Percentiles rank a stretch among this genome's conserved stretches.
Conservation (phyloP, 2,797 vertebrate species). For the Neoniphon sammara region DNA sequence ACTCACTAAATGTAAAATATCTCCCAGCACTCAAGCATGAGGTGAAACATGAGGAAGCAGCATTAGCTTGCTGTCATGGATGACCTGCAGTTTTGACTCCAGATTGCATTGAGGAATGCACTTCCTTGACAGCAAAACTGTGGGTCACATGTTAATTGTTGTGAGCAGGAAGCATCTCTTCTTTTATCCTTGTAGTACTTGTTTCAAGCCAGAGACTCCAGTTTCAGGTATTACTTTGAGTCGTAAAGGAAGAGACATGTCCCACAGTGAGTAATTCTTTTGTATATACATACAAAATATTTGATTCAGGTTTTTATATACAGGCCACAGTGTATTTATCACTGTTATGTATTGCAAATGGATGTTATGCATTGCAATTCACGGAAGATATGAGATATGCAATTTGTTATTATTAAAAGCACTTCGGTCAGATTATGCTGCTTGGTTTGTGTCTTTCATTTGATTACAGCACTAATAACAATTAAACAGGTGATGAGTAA, state of each 20-base stretch:
- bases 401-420: too few species aligned
- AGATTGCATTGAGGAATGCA: slow-evolving; percentile 45
- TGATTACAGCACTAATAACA: neutral
- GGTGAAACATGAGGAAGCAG: slow-evolving; percentile 13
- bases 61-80: neutral
- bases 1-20: neutral
- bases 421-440: neutral
- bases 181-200: neutral
- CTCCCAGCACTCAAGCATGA: neutral
- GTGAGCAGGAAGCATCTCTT: slow-evolving; percentile 37
- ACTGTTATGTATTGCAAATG: neutral
- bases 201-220: slow-evolving; percentile 43
- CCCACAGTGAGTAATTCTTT: slow-evolving; percentile 39
- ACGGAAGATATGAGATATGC: too few species aligned
- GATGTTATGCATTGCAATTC: too few species aligned
- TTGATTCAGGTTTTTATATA: neutral
- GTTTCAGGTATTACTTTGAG: slow-evolving; percentile 32
- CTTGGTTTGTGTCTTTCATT: neutral
- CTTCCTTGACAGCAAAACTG: slow-evolving; percentile 44
- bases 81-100: neutral
- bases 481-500: neutral
- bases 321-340: neutral
- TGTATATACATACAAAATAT: neutral
- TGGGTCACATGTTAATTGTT: neutral
- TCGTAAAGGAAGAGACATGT: slow-evolving; percentile 48